Evolutionary conservation across 92 coral and sea anemone genomes (phyloP), one percentile per base, ranked within the genome.

Genomic region (Virgularia gustaviana): DNA sequence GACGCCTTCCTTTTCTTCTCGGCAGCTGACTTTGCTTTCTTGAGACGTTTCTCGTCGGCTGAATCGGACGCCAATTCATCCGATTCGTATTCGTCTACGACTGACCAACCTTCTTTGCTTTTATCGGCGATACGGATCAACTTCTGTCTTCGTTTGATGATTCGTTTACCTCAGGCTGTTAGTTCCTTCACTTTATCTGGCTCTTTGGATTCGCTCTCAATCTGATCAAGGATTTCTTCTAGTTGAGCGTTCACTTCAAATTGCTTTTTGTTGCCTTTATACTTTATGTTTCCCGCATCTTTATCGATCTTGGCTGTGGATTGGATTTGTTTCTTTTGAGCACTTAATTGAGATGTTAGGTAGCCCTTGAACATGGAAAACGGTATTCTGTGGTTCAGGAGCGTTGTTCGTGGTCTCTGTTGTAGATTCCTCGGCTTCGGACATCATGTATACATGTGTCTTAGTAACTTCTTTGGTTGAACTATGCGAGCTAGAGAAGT

Each of bases 91-190:
- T 73, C 79, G 31, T 73, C 53, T 15, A 73, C 79, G 22, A 73
- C 73, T 19, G 39, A 57, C 79, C 79, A 73, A 16, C 79, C 79
- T 25, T 59, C 79, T 30, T 73, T 73, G 36, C 44, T 73, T 58
- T 71, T 73, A 56, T 73, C 73, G 13, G 79, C 79, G 11, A 73
- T 25, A 52, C 44, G 57, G 13, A 73, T 37, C 9, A 73, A 38
- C 72, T 73, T 73, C 33, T 73, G 79, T 31, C 79, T 45, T 43
- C 60, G 57, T 49, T 41, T 71, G 44, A 71, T 71, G n/a, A 31
- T 22, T 24, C 54, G 39, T 51, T 71, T 71, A 16, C 77, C 77
- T 18, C 57, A 63, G 43, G 63, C 38, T 4, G 51, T 65, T 33
- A 71, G 18, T 51, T 29, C 39, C 38, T 22, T 27, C 25, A 71